Evolutionary conservation across 2,113 vertebrate species (phyloP), one percentile per base, ranked within the genome.

Genomic region (Pangasianodon gigas): DNA sequence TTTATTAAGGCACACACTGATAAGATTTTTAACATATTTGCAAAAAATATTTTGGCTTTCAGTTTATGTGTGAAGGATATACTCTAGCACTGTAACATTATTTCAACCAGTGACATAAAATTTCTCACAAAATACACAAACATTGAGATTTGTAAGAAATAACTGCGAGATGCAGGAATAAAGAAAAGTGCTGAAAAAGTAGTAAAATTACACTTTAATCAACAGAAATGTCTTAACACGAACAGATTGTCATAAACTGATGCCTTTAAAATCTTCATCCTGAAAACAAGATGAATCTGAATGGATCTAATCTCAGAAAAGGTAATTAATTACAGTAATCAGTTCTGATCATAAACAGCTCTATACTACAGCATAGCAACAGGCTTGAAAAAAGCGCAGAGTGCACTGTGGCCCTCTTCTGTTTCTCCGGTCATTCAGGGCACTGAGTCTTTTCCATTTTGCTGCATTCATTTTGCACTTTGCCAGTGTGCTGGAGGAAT

Each of bases 401-500:
- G 48, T 83, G 79, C 37, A 82, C 58, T 51, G 48, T 56, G 46
- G 62, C 81, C 52, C 52, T 62, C 44, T 87, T 83, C 62, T 88
- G 69, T 79, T 75, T 51, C 16, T 32, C 71, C 7, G 58, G 56
- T 86, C 74, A 54, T 81, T 69, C 89, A 81, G 46, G 71, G 32
- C 65, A 69, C 21, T 2, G 69, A 48, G 14, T n/a, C 32, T 13
- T 37, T 86, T 88, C 9, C 67, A 46, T 58, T 88, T 77, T 85
- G 44, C 71, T 80, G 69, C 44, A 79, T 84, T 85, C 58, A 69
- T 65, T 86, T 54, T 79, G 84, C 46, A 65, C 83, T 85, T 48
- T 85, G 41, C 51, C 44, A 13, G 81, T 87, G 60, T 82, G 82
- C 86, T 86, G 86, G 71, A 74, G 62, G 74, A 87, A 88, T 89